Conservation (phyloP, 2,888 invertebrate genomes). For the Metacarcinus magister region DNA sequence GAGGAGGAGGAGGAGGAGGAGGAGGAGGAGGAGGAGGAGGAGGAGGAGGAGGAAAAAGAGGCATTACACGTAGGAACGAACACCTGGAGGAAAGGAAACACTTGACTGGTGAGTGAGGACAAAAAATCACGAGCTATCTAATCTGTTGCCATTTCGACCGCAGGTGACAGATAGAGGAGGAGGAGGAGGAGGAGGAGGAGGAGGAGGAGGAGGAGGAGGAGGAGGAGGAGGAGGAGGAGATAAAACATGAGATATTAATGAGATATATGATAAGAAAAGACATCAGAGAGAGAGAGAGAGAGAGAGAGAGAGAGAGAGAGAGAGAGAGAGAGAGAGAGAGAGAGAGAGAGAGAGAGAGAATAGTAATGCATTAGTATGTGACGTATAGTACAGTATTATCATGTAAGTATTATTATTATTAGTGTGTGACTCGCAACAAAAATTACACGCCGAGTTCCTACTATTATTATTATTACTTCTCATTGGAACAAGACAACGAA, state of each 20-base stretch:
- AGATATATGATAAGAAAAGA: not conserved
- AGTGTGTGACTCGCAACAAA: no score
- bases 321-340: constrained; percentile 20
- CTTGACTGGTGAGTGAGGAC: not conserved
- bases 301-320: constrained; percentile 26
- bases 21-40: no score
- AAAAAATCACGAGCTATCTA: no score
- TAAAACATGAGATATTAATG: not conserved
- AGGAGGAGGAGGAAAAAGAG: not conserved
- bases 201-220: not conserved
- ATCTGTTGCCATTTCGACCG: no score
- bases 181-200: not conserved
- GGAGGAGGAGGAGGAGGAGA: not conserved
- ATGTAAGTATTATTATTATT: no score
- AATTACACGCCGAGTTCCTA: no score
- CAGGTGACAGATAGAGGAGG: not conserved
- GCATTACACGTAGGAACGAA: not conserved
- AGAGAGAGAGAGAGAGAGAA: not conserved
- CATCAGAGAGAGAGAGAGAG: not conserved
- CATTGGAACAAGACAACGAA: no score
- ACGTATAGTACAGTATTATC: no score
- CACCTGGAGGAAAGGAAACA: no score
- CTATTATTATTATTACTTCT: not conserved
- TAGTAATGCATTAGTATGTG: not conserved
- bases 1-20: no score